Base-by-base conservation (phyloP, 2,888 invertebrate genomes). In the Apotomis capreana region DNA sequence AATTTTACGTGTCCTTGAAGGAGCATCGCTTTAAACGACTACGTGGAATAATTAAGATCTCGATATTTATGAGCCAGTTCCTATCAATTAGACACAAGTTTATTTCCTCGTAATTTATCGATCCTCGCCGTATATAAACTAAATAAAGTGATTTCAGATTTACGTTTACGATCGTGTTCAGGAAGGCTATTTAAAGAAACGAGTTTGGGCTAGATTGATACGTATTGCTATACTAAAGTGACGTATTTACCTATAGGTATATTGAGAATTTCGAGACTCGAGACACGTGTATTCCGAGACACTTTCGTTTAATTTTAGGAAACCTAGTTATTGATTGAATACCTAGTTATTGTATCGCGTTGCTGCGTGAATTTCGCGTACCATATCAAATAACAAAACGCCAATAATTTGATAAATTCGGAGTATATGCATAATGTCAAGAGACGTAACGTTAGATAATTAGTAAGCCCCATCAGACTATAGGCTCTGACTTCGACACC, bases 31-130 rank as follows among this genome's bases (percentile, higher is more conserved):
- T 58, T 61, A 68, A 71, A 62, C 67, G 67, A 62, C 67, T 40
- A 71, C 71, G 71, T 68, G 67, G 67, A 71, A 71, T 71, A 71
- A 67, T 71, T 68, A 68, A 68, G 57, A 26, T 49, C 67, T 61
- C 61, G n/a, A 61, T 61, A 67, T 72, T 68, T 68, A 72, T 59
- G 57, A 72, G 44, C 52, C 46, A 59, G 63, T 72, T 71, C 51
- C 71, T 63, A 72, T 68, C 63, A 59, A 63, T 59, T 12, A 61
- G 62, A 68, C 46, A 68, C 44, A 44, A 71, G 57, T 58, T 40
- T 68, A 72, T 72, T 72, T 72, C 68, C 62, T 72, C 49, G 49
- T 71, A 62, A 26, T 65, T 37, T 46, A 55, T 9, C 44, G 52
- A 51, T 36, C 8, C 26, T 26, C 26, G 26, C 26, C 26, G 46